These are phyloP conservation scores for Eucera pruinosa DNA, from an alignment of 2,888 invertebrate genomes.

Conservation along the genomic window DNA sequence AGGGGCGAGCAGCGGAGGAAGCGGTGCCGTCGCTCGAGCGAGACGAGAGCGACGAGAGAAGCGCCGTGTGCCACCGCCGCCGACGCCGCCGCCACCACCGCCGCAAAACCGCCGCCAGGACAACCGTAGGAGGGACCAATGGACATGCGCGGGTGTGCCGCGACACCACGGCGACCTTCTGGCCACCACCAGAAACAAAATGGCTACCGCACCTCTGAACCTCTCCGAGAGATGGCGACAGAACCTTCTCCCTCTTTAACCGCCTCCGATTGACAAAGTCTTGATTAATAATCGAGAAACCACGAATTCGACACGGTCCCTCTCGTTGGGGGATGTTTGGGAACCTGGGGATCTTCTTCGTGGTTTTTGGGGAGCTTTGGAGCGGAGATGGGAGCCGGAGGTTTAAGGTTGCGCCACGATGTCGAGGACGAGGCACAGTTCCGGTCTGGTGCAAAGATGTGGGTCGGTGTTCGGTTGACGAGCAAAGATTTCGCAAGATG, in stretches of 20 bases:
- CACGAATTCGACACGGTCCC: too few relatives aligned
- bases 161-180: slow-evolving; percentile 85
- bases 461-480: too few relatives aligned
- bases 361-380: too few relatives aligned
- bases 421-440: too few relatives aligned
- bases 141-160: slow-evolving; percentile 85
- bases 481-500: too few relatives aligned
- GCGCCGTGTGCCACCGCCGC: slow-evolving; percentile 46
- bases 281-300: too few relatives aligned
- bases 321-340: too few relatives aligned
- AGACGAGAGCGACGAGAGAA: slow-evolving; percentile 47
- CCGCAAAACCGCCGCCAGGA: slow-evolving; percentile 71
- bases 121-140: slow-evolving; percentile 84
- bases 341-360: too few relatives aligned
- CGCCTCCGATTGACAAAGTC: too few relatives aligned
- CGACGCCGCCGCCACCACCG: slow-evolving; percentile 42
- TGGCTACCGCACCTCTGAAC: slow-evolving; percentile 85
- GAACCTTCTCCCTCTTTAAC: slow-evolving; percentile 32
- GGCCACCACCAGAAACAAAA: slow-evolving; percentile 86
- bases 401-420: too few relatives aligned
- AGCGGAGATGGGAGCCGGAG: too few relatives aligned
- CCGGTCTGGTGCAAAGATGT: too few relatives aligned
- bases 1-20: slow-evolving; percentile 49
- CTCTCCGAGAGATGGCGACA: slow-evolving; percentile 84
- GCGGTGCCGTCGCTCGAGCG: slow-evolving; percentile 63